These are phyloP conservation scores for Harpegnathos saltator DNA, from an alignment of 1,140 invertebrate species.

Conservation along the genomic window DNA sequence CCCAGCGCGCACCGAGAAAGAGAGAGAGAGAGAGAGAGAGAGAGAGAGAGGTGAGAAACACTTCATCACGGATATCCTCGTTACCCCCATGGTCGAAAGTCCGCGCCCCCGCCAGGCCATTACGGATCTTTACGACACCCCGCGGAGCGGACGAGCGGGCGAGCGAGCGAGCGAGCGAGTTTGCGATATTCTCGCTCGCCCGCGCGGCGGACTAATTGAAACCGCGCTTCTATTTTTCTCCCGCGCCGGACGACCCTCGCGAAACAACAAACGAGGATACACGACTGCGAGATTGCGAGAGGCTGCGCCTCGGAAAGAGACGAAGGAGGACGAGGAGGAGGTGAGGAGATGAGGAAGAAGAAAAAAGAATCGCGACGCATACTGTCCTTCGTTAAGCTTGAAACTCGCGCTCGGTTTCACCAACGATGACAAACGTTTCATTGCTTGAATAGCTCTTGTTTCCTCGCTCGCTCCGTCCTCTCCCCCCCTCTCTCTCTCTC, in stretches of 20 bases:
- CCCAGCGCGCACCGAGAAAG: not conserved
- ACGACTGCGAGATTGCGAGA: not conserved
- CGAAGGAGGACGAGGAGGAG: no score
- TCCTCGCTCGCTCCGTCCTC: no score
- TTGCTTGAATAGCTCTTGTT: not conserved
- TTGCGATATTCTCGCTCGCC: constrained; percentile 51
- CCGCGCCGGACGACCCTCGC: not conserved
- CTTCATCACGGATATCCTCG: constrained; percentile 61
- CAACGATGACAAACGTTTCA: not conserved
- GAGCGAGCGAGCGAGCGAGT: not conserved
- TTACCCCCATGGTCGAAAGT: constrained; percentile 59
- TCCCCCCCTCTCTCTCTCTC: no score
- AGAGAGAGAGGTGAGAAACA: constrained; percentile 53
- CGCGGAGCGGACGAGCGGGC: constrained; percentile 24
- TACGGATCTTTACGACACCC: constrained; percentile 69
- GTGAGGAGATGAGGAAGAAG: no score
- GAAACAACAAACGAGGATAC: not conserved
- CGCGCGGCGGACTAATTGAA: constrained; percentile 70
- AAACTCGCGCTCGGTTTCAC: not conserved
- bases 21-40: not conserved
- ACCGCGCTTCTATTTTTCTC: constrained; percentile 59
- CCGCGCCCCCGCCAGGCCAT: constrained; percentile 53
- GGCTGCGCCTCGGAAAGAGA: not conserved
- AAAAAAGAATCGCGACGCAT: not conserved
- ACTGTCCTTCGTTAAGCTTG: constrained; percentile 4